Conservation (phyloP, 2,888 invertebrate species). For the Mythimna albipuncta region DNA sequence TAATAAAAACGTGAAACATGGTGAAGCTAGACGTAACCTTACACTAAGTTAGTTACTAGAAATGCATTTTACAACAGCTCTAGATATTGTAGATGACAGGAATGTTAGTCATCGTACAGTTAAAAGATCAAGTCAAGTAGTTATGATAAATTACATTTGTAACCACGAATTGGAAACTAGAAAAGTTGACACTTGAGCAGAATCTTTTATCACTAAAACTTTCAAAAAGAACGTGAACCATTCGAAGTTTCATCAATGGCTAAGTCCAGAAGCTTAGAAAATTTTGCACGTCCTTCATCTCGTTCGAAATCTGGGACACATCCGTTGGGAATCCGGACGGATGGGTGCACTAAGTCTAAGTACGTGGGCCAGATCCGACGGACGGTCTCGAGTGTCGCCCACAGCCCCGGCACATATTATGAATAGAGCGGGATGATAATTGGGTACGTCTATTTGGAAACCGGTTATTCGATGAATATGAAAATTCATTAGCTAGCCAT, state of each 20-base stretch:
- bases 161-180: too few species aligned
- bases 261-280: slow-evolving; percentile 39
- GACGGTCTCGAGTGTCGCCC: slow-evolving; percentile 57
- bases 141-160: background rate
- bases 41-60: background rate
- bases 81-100: too few species aligned
- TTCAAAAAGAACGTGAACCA: slow-evolving; percentile 18
- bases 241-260: slow-evolving; percentile 39
- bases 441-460: slow-evolving; percentile 44
- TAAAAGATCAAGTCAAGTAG: background rate
- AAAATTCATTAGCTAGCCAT: slow-evolving; percentile 48
- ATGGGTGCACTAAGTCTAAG: slow-evolving; percentile 58
- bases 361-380: slow-evolving; percentile 61
- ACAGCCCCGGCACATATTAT: slow-evolving; percentile 52
- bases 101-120: background rate
- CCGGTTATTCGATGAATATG: slow-evolving; percentile 45
- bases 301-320: slow-evolving; percentile 56
- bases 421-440: slow-evolving; percentile 54
- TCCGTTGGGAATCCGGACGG: slow-evolving; percentile 55
- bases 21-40: background rate
- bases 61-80: background rate
- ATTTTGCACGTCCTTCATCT: slow-evolving; percentile 51
- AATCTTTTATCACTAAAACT: slow-evolving; percentile 18
- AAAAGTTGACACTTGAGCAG: slow-evolving; percentile 1
- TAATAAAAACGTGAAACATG: slow-evolving; percentile 24